These are phyloP conservation scores for Drosophila ogumai DNA, from an alignment of 1,140 invertebrate species.

Conservation along the genomic window DNA sequence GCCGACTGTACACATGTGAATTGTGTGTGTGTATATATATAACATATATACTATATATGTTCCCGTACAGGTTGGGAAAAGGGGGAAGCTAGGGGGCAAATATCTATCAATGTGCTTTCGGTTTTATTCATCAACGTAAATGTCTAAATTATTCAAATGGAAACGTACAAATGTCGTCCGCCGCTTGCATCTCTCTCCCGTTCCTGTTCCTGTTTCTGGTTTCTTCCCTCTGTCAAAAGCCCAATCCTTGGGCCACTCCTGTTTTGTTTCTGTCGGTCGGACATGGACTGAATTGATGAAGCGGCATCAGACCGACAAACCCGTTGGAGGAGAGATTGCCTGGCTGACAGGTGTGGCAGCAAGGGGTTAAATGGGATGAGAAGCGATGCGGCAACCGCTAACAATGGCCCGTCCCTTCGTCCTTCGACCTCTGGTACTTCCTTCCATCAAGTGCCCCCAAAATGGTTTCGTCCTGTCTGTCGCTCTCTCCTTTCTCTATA, in stretches of 20 bases:
- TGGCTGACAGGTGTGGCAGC: neutral
- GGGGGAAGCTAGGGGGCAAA: conserved; percentile 21
- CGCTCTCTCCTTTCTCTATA: conserved; percentile 43
- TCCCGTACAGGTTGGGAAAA: conserved; percentile 6
- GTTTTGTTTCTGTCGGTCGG: conserved; percentile 57
- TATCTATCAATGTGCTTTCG: conserved; percentile 81
- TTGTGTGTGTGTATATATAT: neutral
- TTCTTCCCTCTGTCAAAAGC: neutral
- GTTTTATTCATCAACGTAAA: conserved; percentile 83
- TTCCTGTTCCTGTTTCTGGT: no score
- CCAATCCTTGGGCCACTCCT: conserved; percentile 35
- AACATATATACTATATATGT: conserved; percentile 9
- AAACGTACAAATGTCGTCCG: conserved; percentile 71
- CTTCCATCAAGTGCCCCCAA: conserved; percentile 43
- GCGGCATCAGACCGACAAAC: conserved; percentile 76
- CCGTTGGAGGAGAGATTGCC: conserved; percentile 33
- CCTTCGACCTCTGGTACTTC: neutral
- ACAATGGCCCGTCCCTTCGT: conserved; percentile 44
- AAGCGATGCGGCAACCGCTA: conserved; percentile 22
- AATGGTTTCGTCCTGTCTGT: conserved; percentile 51
- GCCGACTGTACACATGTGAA: conserved; percentile 2
- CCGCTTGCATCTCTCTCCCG: no score
- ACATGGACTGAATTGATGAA: conserved; percentile 75
- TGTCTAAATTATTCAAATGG: conserved; percentile 83
- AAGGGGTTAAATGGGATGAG: conserved; percentile 4